Conservation (phyloP, 2,888 invertebrate species). For the Mesorhabditis sp. region DNA sequence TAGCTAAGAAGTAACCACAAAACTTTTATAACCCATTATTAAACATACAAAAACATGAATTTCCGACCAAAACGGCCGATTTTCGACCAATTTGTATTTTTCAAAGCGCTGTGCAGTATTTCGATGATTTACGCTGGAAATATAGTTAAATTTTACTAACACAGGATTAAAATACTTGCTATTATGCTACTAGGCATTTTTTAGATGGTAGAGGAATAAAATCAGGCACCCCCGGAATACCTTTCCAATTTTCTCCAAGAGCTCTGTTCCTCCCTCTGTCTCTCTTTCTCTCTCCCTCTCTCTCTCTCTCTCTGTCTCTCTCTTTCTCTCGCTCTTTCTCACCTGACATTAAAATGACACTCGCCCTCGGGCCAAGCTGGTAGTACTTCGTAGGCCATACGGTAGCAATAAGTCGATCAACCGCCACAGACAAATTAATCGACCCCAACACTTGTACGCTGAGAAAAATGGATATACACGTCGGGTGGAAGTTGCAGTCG, state of each 20-base stretch:
- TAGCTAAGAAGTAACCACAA: too few relatives aligned
- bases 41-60: too few relatives aligned
- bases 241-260: background rate
- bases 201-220: too few relatives aligned
- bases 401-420: background rate
- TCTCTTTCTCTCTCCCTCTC: slow-evolving; percentile 9
- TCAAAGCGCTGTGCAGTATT: too few relatives aligned
- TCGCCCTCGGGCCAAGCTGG: background rate
- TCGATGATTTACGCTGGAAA: too few relatives aligned
- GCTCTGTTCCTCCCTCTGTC: background rate
- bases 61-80: too few relatives aligned
- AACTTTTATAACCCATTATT: too few relatives aligned
- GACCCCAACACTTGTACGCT: background rate
- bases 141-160: too few relatives aligned
- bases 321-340: slow-evolving; percentile 12
- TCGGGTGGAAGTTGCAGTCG: background rate
- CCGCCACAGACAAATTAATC: background rate
- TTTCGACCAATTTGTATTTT: too few relatives aligned
- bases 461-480: background rate
- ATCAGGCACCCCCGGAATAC: slow-evolving; percentile 11
- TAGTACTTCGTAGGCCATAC: slow-evolving; percentile 4
- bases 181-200: too few relatives aligned
- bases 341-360: slow-evolving; percentile 1
- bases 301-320: background rate
- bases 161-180: too few relatives aligned